Conservation (phyloP, 2,888 invertebrate genomes). For the Nemurella pictetii region DNA sequence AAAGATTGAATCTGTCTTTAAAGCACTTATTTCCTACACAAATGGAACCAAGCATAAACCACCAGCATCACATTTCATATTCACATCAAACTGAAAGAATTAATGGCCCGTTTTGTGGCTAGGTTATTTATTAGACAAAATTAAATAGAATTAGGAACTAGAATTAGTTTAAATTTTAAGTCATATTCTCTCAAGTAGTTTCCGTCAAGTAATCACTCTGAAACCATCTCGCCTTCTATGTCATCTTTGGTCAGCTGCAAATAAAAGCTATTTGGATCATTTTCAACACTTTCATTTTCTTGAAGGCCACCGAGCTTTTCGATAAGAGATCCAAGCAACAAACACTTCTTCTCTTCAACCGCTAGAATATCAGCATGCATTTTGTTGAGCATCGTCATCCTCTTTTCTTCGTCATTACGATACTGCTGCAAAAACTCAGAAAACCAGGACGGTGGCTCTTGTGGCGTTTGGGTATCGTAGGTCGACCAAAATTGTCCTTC, state of each 20-base stretch:
- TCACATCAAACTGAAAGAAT: too few relatives aligned
- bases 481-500: slow-evolving; percentile 23
- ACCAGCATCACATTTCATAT: too few relatives aligned
- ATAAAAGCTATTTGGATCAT: not conserved
- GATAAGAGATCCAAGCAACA: slow-evolving; percentile 32
- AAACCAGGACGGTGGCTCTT: slow-evolving; percentile 40
- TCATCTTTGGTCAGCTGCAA: slow-evolving; percentile 16
- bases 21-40: too few relatives aligned
- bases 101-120: too few relatives aligned
- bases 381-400: slow-evolving; percentile 36
- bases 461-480: slow-evolving; percentile 22
- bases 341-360: slow-evolving; percentile 36
- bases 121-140: too few relatives aligned
- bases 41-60: too few relatives aligned
- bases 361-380: slow-evolving; percentile 37
- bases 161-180: not conserved
- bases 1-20: too few relatives aligned
- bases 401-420: slow-evolving; percentile 38
- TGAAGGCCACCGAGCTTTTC: slow-evolving; percentile 32
- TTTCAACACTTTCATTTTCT: not conserved
- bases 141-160: not conserved
- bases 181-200: not conserved
- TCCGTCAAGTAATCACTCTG: not conserved
- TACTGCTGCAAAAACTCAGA: slow-evolving; percentile 40
- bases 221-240: slow-evolving; percentile 15